Conservation (phyloP, 2,888 invertebrate species). For the Blastobasis lacticolella region DNA sequence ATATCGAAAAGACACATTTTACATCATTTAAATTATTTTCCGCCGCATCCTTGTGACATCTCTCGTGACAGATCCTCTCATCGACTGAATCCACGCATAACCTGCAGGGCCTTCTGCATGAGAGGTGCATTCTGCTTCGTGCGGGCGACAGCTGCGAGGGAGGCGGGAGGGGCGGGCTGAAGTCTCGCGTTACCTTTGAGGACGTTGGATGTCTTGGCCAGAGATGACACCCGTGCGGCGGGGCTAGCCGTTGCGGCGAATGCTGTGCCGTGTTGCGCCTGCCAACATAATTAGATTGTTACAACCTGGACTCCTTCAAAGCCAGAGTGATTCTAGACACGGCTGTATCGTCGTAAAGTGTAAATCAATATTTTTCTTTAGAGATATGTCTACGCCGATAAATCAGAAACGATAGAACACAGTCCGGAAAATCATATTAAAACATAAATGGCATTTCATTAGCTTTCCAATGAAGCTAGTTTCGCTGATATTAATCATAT, state of each 20-base stretch:
- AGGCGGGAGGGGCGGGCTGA: conserved; percentile 25
- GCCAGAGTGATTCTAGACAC: too few relatives aligned
- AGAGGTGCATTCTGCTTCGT: conserved; percentile 87
- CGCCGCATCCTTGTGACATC: too few relatives aligned
- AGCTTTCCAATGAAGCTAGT: too few relatives aligned
- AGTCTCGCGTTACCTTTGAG: conserved; percentile 38
- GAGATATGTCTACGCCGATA: too few relatives aligned
- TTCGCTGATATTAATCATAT: too few relatives aligned
- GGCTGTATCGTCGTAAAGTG: too few relatives aligned
- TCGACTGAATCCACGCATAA: conserved; percentile 81
- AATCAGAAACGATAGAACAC: too few relatives aligned
- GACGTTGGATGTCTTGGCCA: conserved; percentile 59
- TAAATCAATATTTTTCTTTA: too few relatives aligned
- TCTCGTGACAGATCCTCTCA: conserved; percentile 27
- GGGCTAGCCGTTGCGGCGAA: conserved; percentile 76
- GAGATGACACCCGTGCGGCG: conserved; percentile 74
- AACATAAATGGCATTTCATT: too few relatives aligned
- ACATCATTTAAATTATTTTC: too few relatives aligned
- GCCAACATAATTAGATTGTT: conserved; percentile 22
- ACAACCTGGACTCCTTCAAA: background rate
- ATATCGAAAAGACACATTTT: too few relatives aligned
- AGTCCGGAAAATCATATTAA: too few relatives aligned
- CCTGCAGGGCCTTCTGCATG: conserved; percentile 90
- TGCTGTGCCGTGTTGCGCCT: conserved; percentile 82
- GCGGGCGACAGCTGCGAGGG: conserved; percentile 47